These are phyloP conservation scores for Prenolepis imparis DNA, from an alignment of 2,888 invertebrate genomes.

Conservation along the genomic window DNA sequence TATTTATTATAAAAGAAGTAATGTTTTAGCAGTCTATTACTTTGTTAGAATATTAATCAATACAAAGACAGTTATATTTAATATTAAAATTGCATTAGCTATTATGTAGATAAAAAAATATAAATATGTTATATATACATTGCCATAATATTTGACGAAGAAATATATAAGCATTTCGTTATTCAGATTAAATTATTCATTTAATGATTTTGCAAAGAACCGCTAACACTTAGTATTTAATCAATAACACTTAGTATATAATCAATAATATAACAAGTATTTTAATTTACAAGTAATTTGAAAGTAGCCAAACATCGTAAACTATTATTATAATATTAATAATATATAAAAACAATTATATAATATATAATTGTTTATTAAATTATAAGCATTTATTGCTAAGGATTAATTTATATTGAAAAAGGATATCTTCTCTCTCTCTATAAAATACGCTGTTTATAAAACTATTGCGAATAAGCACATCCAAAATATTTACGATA, in stretches of 20 bases:
- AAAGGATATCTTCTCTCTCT: background rate
- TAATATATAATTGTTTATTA: conserved; percentile 14
- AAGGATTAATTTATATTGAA: conserved; percentile 13
- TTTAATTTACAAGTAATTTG: background rate
- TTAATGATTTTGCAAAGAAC: background rate
- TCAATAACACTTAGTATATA: conserved; percentile 6
- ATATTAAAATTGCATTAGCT: no score
- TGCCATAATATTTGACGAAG: background rate
- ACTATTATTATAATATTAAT: no score
- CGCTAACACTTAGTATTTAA: background rate
- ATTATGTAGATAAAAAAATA: no score
- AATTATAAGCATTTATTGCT: background rate
- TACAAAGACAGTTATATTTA: no score
- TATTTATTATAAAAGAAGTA: no score
- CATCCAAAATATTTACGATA: conserved; percentile 40
- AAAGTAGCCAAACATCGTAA: background rate
- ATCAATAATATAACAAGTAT: background rate
- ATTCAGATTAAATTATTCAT: background rate
- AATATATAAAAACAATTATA: no score
- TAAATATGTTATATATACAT: no score
- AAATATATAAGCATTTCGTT: background rate
- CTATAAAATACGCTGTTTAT: background rate
- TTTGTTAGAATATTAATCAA: no score
- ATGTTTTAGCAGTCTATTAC: no score
- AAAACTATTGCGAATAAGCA: conserved; percentile 22